phyloP scores from a whole-genome alignment of 2,113 vertebrate species.

The Petrocephalus zakoni region DNA sequence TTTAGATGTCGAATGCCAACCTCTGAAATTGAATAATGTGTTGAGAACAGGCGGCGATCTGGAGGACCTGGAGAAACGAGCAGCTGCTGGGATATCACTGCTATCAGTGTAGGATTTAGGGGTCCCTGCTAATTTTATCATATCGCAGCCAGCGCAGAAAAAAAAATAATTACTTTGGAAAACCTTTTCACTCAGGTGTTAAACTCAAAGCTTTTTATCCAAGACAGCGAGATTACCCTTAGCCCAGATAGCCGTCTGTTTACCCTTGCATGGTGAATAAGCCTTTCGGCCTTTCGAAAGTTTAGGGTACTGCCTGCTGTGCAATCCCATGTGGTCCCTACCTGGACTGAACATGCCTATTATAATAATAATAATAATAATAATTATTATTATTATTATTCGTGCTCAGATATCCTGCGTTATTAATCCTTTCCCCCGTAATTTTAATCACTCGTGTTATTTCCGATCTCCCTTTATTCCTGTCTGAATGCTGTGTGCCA shows the following conservation, averaged over 20 bases:
- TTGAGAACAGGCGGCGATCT: conserved; percentile 34
- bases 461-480: background rate
- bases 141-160: background rate
- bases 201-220: conserved; percentile 5
- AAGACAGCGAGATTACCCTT: background rate
- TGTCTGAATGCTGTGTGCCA: background rate
- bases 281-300: too few species aligned
- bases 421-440: background rate
- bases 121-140: conserved; percentile 1
- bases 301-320: background rate
- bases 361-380: too few species aligned
- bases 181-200: conserved; percentile 6
- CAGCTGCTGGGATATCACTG: conserved; percentile 11
- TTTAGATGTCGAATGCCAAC: conserved; percentile 31
- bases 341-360: background rate
- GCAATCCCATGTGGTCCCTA: background rate
- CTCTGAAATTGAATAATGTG: conserved; percentile 43
- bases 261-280: background rate
- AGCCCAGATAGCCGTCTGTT: background rate
- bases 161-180: conserved; percentile 6
- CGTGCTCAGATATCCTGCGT: background rate
- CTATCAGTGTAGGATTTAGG: background rate
- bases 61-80: conserved; percentile 4
- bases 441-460: background rate
- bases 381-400: background rate